A percentile compares a stretch with the other conserved stretches of the same genome.
Conservation (phyloP, 2,113 vertebrate species). For the Dermatemys mawii region DNA sequence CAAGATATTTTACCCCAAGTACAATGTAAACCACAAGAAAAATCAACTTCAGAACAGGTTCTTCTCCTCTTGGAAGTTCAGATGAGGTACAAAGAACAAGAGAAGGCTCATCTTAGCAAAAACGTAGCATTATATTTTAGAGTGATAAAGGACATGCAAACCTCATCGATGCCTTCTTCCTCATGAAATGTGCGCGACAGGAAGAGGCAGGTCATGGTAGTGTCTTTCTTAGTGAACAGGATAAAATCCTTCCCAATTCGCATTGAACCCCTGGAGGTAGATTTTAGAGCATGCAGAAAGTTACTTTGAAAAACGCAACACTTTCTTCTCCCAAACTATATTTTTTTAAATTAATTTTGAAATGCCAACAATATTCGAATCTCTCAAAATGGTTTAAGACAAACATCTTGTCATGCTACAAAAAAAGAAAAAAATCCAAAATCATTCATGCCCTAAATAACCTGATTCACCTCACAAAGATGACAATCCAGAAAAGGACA, state of each 20-base stretch:
- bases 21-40: background rate
- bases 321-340: background rate
- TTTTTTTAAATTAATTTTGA: background rate
- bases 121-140: background rate
- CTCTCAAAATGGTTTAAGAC: background rate
- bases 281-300: background rate
- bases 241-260: slow-evolving; percentile 98
- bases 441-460: background rate
- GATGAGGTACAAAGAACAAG: background rate
- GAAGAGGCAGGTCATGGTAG: slow-evolving; percentile 92
- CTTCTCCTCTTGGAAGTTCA: background rate
- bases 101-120: background rate
- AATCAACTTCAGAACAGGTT: background rate
- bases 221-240: slow-evolving; percentile 94
- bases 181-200: slow-evolving; percentile 97
- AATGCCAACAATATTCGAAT: background rate
- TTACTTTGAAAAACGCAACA: background rate
- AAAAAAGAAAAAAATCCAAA: background rate
- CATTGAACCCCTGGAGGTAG: slow-evolving; percentile 91
- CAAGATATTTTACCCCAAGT: background rate
- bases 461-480: background rate
- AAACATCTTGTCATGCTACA: background rate
- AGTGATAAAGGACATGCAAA: slow-evolving; percentile 67
- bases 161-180: slow-evolving; percentile 98
- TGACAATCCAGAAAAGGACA: background rate